Conservation (phyloP, 1,140 invertebrate genomes). For the Lethocerus indicus region DNA sequence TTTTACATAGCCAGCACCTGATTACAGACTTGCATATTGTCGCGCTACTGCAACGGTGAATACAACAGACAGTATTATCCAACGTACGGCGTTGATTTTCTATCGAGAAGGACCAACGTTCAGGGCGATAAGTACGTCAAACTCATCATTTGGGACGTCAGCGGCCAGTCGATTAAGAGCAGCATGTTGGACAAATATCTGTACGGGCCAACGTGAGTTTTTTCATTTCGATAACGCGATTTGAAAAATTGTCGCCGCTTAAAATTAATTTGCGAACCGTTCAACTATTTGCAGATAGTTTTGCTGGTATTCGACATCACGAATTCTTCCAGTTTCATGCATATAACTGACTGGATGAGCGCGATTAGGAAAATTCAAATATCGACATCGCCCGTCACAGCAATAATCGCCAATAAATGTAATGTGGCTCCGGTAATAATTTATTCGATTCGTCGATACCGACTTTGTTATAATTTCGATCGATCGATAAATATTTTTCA, state of each 20-base stretch:
- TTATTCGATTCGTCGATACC: neutral
- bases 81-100: conserved; percentile 70
- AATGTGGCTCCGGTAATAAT: conserved; percentile 18
- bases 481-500: conserved; percentile 15
- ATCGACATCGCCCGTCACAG: conserved; percentile 42
- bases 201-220: conserved; percentile 53
- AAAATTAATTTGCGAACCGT: neutral
- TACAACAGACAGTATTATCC: conserved; percentile 54
- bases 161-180: conserved; percentile 52
- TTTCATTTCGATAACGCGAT: neutral
- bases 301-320: conserved; percentile 78
- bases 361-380: conserved; percentile 33
- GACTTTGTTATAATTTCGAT: neutral
- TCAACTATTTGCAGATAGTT: conserved; percentile 55
- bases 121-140: conserved; percentile 47
- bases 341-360: conserved; percentile 53
- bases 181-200: conserved; percentile 73
- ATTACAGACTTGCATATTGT: conserved; percentile 45
- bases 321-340: conserved; percentile 62
- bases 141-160: conserved; percentile 69
- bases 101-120: conserved; percentile 47
- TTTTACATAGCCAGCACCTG: neutral
- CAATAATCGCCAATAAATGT: conserved; percentile 76
- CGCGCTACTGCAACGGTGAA: conserved; percentile 53
- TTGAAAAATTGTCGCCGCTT: neutral